Base-by-base conservation (phyloP, 2,888 invertebrate genomes). In the Arrhopalites spinosus region DNA sequence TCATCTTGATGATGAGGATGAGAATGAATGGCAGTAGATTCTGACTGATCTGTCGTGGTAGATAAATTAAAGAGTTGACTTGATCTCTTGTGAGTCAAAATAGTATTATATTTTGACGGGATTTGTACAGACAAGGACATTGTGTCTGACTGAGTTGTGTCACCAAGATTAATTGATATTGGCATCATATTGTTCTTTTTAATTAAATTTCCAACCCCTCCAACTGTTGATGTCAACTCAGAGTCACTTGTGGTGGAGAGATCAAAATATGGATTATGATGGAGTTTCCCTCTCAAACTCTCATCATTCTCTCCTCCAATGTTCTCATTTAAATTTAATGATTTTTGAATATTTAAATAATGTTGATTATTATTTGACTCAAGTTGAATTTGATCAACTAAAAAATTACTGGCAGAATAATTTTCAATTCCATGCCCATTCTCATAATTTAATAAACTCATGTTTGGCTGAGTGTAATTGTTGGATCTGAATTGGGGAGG, bases 191-290 rank as follows among this genome's bases (percentile, higher is more conserved):
- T n/a, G 8, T 30, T 30, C 13, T 43, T 59, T 53, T 56, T 56
- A 30, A 30, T 56, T 29, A 15, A n/a, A 59, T 59, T 59, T 36
- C 27, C 30, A 5, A 23, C n/a, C 2, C 5, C 20, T 11, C n/a
- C 23, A 13, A 47, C n/a, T 1, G 50, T 20, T 1, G 74, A 74
- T 30, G 74, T 74, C 43, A 68, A 15, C 8, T 74, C 74, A 7
- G 74, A 74, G 27, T 74, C 74, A 56, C 74, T 74, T 8, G 74
- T 74, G 2, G 74, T 74, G 1, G 74, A 74, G 2, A 74, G 15
- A 23, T 74, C 74, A 74, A 74, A 74, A 30, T 68, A 74, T 7
- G 25, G n/a, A 47, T 74, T 74, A 25, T 74, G 74, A 17, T 17
- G 64, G 47, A 27, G 20, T 3, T 47, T 67, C 53, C 20, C 53